Evolutionary conservation across 2,113 vertebrate genomes (phyloP).

Genomic region (Panthera leo): DNA sequence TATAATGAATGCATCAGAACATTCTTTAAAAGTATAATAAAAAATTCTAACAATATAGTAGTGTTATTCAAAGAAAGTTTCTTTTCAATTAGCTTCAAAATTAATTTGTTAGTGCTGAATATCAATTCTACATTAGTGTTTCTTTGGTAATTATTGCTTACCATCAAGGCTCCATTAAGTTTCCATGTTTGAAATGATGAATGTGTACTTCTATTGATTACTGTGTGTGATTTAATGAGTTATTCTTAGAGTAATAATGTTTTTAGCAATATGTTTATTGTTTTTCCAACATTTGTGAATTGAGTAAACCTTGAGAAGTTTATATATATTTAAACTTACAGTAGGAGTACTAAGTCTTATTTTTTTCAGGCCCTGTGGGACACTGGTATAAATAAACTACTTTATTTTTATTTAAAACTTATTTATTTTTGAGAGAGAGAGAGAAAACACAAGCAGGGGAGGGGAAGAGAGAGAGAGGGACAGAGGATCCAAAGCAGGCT

Average conservation of each 20-base stretch:
- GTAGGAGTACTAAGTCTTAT: neutral
- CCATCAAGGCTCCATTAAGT: constrained; percentile 48
- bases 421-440: too few species aligned
- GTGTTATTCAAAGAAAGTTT: constrained; percentile 47
- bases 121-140: constrained; percentile 40
- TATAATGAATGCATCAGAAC: constrained; percentile 19
- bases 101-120: constrained; percentile 52
- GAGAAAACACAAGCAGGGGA: too few species aligned
- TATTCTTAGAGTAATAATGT: constrained; percentile 48
- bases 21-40: constrained; percentile 17
- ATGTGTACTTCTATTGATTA: constrained; percentile 26
- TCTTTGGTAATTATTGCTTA: constrained; percentile 49
- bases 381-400: neutral
- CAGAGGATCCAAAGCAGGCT: too few species aligned
- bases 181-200: constrained; percentile 60
- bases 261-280: constrained; percentile 38
- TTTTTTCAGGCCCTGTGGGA: neutral
- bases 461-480: too few species aligned
- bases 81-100: constrained; percentile 61
- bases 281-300: constrained; percentile 31
- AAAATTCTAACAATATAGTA: constrained; percentile 21
- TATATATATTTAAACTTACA: neutral
- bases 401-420: neutral
- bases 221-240: constrained; percentile 27
- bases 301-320: neutral